Base-by-base conservation (phyloP, 2,113 vertebrate species). In the Ageneiosus marmoratus region DNA sequence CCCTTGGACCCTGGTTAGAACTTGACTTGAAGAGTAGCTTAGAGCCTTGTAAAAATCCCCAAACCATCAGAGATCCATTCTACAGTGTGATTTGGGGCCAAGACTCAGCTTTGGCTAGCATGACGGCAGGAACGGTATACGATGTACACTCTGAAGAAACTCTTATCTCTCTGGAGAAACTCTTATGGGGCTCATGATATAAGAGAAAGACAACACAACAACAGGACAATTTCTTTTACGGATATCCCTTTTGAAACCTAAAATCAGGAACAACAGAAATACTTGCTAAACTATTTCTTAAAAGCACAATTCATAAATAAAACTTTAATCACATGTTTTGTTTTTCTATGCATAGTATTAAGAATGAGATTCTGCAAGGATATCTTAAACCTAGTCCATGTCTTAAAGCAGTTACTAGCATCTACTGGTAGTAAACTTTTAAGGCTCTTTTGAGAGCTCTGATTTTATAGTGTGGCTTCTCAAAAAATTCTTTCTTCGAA, bases 401-500 rank as follows among this genome's bases (percentile, higher is more conserved):
- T 32, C 55, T 34, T 76, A 13, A 76, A 76, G 18, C 9, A 60
- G 27, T 11, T 82, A 67, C n/a, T 22, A 55, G 24, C 12, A 15
- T 65, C 13, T 76, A 41, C 81, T 83, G 74, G 48, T 34, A 69
- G 24, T 56, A 65, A 46, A 37, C 16, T 56, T 1, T 56, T 34
- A 69, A 67, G n/a, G 48, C 50, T 77, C 74, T 69, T 22, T n/a
- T 3, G 74, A 77, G 32, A 46, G 32, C 72, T 67, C n/a, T 77
- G 50, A 65, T 79, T 83, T 83, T 77, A 73, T 44, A 77, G 58
- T 69, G n/a, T 44, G 11, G 63, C 51, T 69, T 84, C 32, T 76
- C 72, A 73, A 56, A 60, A 70, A 79, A 69, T 60, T 78, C 63
- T 78, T 84, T 84, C 76, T 77, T 84, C 53, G 76, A 84, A 79